Percentiles rank a stretch among this genome's conserved stretches.
Conservation (phyloP, 2,113 vertebrate genomes). For the Channa argus region DNA sequence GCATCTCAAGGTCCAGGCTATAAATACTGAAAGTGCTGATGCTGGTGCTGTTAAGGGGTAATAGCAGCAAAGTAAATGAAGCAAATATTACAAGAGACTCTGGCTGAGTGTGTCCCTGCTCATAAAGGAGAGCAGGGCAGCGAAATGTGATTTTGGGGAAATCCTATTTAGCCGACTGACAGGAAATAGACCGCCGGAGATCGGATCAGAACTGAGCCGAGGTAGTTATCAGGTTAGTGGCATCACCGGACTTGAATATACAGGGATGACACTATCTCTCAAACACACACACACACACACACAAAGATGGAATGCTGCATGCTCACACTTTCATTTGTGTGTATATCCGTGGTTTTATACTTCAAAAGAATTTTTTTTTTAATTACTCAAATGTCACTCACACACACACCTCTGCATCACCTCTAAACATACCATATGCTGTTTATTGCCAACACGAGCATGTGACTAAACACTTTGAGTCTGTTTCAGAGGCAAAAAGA, state of each 20-base stretch:
- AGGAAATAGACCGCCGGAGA: conserved; percentile 60
- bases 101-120: conserved; percentile 18
- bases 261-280: not conserved
- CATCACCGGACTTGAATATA: conserved; percentile 29
- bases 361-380: not conserved
- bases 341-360: not conserved
- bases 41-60: conserved; percentile 9
- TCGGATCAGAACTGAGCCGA: conserved; percentile 44
- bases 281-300: not conserved
- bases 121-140: conserved; percentile 22
- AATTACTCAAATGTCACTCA: too few species aligned
- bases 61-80: conserved; percentile 54
- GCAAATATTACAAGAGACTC: conserved; percentile 51
- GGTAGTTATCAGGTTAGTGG: conserved; percentile 34
- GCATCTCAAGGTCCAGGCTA: conserved; percentile 33
- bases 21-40: conserved; percentile 60
- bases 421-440: not conserved
- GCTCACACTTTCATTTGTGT: not conserved
- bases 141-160: conserved; percentile 60
- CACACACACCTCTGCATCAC: not conserved
- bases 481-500: not conserved
- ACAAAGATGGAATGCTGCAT: not conserved
- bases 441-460: not conserved
- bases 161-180: conserved; percentile 52
- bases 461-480: not conserved